A percentile compares a stretch with the other conserved stretches of the same genome.
phyloP scores from a whole-genome alignment of 1,140 invertebrate genomes.

The Sesamia nonagrioides region DNA sequence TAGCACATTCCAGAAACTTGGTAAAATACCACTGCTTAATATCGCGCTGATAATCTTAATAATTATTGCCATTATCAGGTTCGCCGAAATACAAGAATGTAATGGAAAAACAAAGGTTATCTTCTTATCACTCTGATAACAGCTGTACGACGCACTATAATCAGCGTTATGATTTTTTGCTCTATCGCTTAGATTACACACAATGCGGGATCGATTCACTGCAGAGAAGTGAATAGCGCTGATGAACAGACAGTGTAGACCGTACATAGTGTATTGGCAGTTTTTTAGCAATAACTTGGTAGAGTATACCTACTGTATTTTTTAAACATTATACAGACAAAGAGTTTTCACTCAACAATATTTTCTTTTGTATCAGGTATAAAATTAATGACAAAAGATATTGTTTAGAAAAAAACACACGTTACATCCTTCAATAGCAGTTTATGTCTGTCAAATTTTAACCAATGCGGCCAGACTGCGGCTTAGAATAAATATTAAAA shows the following conservation, averaged over 20 bases:
- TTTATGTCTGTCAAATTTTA: too few species aligned
- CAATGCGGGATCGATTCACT: not conserved
- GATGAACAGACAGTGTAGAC: not conserved
- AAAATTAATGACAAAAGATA: not conserved
- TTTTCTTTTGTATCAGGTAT: not conserved
- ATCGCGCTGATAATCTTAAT: not conserved
- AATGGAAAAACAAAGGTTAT: constrained; percentile 46
- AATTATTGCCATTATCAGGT: constrained; percentile 25
- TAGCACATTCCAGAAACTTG: not conserved
- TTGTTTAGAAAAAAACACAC: too few species aligned
- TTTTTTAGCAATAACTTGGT: not conserved
- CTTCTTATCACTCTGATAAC: constrained; percentile 36
- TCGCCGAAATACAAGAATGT: constrained; percentile 29
- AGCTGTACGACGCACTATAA: constrained; percentile 3
- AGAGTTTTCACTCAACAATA: not conserved
- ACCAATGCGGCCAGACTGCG: constrained; percentile 1
- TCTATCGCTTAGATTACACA: not conserved
- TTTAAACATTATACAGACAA: constrained; percentile 3
- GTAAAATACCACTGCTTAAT: not conserved
- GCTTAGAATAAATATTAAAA: constrained; percentile 22
- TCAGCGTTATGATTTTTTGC: not conserved
- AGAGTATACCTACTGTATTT: not conserved
- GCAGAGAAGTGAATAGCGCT: not conserved
- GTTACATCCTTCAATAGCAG: too few species aligned
- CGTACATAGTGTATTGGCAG: not conserved